Evolutionary conservation across 2,797 vertebrate species (phyloP).

Genomic region (Morelia viridis): DNA sequence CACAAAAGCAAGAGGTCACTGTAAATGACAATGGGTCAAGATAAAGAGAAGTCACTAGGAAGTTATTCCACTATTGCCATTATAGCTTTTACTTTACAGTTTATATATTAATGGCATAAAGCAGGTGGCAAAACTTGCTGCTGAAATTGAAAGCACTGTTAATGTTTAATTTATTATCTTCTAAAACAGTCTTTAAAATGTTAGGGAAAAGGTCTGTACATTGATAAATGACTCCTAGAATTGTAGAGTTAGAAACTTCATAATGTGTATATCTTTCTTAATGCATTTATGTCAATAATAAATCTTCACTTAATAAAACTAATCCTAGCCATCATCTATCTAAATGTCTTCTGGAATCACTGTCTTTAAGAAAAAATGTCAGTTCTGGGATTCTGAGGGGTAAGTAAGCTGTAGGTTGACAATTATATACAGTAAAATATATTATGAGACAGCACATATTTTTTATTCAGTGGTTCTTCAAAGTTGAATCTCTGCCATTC

Average conservation of each 20-base stretch:
- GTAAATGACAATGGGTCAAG: constrained; percentile 3
- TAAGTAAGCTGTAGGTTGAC: neutral
- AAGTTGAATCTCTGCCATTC: neutral
- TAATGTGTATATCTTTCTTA: neutral
- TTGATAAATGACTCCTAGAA: neutral
- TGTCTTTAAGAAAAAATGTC: neutral
- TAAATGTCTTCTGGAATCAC: neutral
- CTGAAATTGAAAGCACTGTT: constrained; percentile 23
- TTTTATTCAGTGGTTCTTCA: neutral
- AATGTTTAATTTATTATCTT: constrained; percentile 16
- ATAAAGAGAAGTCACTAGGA: constrained; percentile 11
- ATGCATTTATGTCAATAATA: neutral
- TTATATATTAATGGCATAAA: constrained; percentile 20
- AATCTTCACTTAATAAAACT: neutral
- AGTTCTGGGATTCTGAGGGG: neutral
- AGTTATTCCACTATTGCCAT: neutral
- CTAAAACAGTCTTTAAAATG: constrained; percentile 22
- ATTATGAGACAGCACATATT: neutral
- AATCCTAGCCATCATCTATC: neutral
- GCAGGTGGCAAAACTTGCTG: constrained; percentile 23
- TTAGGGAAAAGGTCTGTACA: neutral
- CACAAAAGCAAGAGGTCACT: neutral
- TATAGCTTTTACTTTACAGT: constrained; percentile 16
- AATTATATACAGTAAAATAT: neutral
- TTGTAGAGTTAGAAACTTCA: neutral